Conservation (phyloP, 2,888 invertebrate genomes). For the Uropetala carovei region DNA sequence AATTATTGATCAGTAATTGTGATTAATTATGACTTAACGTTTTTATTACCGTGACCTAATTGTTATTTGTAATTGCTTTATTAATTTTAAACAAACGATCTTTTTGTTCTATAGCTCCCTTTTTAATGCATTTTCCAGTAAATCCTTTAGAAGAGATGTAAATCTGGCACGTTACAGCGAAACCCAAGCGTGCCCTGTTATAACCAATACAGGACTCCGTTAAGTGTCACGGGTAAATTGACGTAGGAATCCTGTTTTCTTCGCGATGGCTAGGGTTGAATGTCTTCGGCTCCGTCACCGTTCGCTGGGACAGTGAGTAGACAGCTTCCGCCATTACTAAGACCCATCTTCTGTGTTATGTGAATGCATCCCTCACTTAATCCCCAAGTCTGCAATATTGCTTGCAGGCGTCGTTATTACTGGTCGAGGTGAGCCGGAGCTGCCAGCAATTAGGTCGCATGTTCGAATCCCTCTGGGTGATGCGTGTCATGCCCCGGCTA, state of each 20-base stretch:
- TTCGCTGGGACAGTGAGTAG: not conserved
- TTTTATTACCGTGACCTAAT: no score
- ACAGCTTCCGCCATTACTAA: not conserved
- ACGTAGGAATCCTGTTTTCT: not conserved
- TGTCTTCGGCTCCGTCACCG: not conserved
- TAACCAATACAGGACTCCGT: no score
- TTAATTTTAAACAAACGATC: no score
- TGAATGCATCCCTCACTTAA: not conserved
- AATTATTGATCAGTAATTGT: no score
- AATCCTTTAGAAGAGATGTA: no score
- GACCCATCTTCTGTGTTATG: not conserved
- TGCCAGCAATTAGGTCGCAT: constrained; percentile 1
- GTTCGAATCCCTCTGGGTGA: not conserved
- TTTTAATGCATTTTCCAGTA: no score
- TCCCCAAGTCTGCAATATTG: constrained; percentile 5
- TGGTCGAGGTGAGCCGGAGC: not conserved
- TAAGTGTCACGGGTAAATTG: no score
- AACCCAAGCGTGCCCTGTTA: no score
- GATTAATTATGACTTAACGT: no score
- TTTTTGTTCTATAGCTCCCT: no score
- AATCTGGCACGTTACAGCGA: no score
- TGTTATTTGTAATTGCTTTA: no score
- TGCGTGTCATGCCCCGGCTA: not conserved
- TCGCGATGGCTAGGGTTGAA: not conserved
- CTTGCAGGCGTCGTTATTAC: constrained; percentile 1